These are phyloP conservation scores for Rhyacophila evoluta DNA, from an alignment of 2,888 invertebrate genomes.

Conservation along the genomic window DNA sequence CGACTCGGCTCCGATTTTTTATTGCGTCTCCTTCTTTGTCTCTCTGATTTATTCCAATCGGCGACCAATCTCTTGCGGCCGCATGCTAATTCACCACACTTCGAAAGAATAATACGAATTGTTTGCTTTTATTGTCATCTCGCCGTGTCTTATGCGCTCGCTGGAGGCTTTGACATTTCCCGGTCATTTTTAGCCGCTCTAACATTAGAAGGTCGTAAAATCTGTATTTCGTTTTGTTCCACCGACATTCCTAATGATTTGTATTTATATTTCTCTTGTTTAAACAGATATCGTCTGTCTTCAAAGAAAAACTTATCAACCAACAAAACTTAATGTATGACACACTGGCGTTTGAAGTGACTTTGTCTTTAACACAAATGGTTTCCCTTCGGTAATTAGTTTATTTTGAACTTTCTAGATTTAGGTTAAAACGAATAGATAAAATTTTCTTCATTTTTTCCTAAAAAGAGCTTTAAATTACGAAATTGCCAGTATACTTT, in stretches of 20 bases:
- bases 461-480: no score
- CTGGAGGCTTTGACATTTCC: background rate
- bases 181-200: background rate
- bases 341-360: no score
- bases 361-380: no score
- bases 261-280: no score
- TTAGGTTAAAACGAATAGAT: no score
- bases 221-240: background rate
- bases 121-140: background rate
- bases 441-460: no score
- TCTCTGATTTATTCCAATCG: conserved; percentile 19
- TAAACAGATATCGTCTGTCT: no score
- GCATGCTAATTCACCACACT: background rate
- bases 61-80: conserved; percentile 22
- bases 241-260: background rate
- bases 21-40: conserved; percentile 4
- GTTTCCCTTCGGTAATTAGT: no score
- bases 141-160: background rate
- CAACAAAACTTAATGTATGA: no score
- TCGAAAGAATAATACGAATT: background rate
- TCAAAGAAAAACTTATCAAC: no score
- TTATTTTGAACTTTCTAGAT: no score
- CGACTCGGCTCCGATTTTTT: conserved; percentile 19
- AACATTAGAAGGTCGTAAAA: background rate
- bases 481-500: no score